Base-by-base conservation (phyloP, 2,797 vertebrate genomes). In the Oophaga sylvatica region DNA sequence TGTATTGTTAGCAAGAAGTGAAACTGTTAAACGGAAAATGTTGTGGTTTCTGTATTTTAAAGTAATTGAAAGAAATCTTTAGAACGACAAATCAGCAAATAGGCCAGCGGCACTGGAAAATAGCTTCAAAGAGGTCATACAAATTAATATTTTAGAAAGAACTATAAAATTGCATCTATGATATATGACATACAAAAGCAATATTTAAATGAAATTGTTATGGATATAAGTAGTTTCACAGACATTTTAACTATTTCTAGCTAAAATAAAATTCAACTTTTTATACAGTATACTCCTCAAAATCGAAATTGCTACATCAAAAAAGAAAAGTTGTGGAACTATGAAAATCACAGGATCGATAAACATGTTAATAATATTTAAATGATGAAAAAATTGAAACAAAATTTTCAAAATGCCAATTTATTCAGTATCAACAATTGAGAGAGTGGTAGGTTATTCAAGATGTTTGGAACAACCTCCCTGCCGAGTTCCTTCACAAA, bases 121-220 rank as follows among this genome's bases (percentile, higher is more conserved):
- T 93, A 94, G 95, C 92, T 95, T 95, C 91, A 90, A 96, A 96
- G 96, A 96, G 96, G 96, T 97, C 96, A 97, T 94, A 94, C 92
- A 95, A 96, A 97, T 97, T 95, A 95, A 96, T 97, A 77, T 96
- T 97, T 96, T 97, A 93, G 96, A 97, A 96, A 96, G 94, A 93
- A 94, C 95, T 94, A 95, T 96, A 95, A 97, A 97, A 97, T 96
- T 97, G 94, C 93, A 93, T 95, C 94, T 92, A 94, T 97, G 96
- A 97, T 95, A 95, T 96, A 97, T 97, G 95, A 94, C 94, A 94
- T 95, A 94, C 94, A 96, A 97, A 96, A 95, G 96, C 95, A 96
- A 96, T 96, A 96, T 96, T 96, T 97, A 95, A 97, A 97, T 96
- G 94, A 95, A 96, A 96, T 95, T 95, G 94, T 95, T 96, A 95